Evolutionary conservation across 2,113 vertebrate genomes (phyloP).

Genomic region (Cricetomys ansorgei): DNA sequence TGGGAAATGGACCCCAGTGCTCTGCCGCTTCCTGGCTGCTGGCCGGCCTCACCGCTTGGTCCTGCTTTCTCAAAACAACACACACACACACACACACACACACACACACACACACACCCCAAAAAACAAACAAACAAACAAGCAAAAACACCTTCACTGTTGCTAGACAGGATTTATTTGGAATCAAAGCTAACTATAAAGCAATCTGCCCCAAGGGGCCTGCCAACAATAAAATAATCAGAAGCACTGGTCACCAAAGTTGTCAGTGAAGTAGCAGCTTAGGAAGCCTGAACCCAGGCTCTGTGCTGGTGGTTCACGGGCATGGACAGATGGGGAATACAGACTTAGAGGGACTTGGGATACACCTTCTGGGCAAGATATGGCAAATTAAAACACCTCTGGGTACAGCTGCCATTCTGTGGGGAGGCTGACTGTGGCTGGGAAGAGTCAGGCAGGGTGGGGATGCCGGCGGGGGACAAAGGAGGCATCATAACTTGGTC

Average conservation of each 20-base stretch:
- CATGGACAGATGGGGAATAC: neutral
- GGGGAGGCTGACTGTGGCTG: accelerated
- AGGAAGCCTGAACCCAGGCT: neutral
- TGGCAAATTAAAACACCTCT: neutral
- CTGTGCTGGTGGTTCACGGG: neutral
- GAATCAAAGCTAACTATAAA: slow-evolving; percentile 41
- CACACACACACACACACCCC: too few relatives aligned
- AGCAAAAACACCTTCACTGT: neutral
- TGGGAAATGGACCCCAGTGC: neutral
- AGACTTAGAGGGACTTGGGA: neutral
- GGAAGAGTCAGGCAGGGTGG: neutral
- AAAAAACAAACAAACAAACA: too few relatives aligned
- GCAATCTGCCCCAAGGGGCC: neutral
- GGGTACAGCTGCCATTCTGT: neutral
- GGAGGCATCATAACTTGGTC: neutral
- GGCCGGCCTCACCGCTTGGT: neutral
- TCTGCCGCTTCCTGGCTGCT: neutral
- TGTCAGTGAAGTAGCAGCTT: neutral
- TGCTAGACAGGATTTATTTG: neutral
- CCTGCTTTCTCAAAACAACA: neutral
- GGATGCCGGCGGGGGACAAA: neutral
- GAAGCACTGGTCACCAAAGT: slow-evolving; percentile 62
- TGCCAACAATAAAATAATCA: slow-evolving; percentile 67
- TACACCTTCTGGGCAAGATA: slow-evolving; percentile 14
- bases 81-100: too few relatives aligned